Evolutionary conservation across 2,113 vertebrate species (phyloP).

Genomic region (Bubo scandiacus): DNA sequence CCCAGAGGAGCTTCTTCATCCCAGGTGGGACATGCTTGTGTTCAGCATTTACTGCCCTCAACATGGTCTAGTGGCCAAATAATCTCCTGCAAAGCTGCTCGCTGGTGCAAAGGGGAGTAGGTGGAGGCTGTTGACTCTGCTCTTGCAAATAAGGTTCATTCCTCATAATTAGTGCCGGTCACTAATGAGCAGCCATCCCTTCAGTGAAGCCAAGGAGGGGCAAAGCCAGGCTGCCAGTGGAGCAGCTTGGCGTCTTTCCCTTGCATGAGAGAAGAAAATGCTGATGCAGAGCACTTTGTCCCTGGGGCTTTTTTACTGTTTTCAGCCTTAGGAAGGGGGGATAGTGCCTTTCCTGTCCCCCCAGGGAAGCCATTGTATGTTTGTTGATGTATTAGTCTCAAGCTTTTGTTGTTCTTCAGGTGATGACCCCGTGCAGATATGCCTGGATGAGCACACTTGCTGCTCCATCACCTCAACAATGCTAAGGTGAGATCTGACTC

Average conservation of each 20-base stretch:
- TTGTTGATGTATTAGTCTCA: background rate
- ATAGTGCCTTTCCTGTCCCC: no score
- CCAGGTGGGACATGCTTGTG: background rate
- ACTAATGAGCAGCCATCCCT: background rate
- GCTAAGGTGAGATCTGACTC: background rate
- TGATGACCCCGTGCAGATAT: accelerated
- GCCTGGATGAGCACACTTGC: background rate
- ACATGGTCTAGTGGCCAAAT: accelerated
- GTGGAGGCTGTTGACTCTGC: background rate
- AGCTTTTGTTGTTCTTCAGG: background rate
- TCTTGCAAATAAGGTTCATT: background rate
- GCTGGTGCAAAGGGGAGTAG: background rate
- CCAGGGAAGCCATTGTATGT: accelerated
- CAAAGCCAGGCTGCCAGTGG: background rate
- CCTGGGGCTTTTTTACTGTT: background rate
- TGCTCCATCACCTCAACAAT: background rate
- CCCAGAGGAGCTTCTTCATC: background rate
- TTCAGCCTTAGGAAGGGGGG: background rate
- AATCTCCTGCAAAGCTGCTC: background rate
- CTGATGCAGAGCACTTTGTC: background rate
- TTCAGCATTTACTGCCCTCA: background rate
- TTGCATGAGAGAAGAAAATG: background rate
- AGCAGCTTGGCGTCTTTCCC: background rate
- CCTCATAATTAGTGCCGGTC: background rate
- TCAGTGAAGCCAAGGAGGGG: background rate